These are phyloP conservation scores for Tyria jacobaeae DNA, from an alignment of 2,888 invertebrate species.

Conservation along the genomic window DNA sequence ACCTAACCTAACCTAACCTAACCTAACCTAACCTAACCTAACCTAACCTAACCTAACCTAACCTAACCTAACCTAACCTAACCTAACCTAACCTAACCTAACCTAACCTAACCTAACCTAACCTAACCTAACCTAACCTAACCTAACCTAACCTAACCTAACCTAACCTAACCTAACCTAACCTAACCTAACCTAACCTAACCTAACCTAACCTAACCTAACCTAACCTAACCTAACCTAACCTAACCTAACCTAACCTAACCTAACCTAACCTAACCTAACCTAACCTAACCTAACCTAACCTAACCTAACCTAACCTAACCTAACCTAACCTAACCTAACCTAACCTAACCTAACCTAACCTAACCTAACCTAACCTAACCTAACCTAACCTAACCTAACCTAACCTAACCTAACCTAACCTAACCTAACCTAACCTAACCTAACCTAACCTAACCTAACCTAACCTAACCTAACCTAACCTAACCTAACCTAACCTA, in stretches of 20 bases:
- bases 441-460: conserved; percentile 32
- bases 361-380: conserved; percentile 30
- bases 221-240: conserved; percentile 33
- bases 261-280: conserved; percentile 31
- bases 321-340: conserved; percentile 21
- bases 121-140: conserved; percentile 38
- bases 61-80: conserved; percentile 28
- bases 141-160: conserved; percentile 38
- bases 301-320: conserved; percentile 30
- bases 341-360: conserved; percentile 30
- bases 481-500: conserved; percentile 31
- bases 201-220: conserved; percentile 26
- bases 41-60: conserved; percentile 21
- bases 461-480: conserved; percentile 31
- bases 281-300: conserved; percentile 36
- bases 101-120: conserved; percentile 34
- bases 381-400: conserved; percentile 28
- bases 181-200: conserved; percentile 33
- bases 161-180: conserved; percentile 30
- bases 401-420: conserved; percentile 10
- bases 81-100: conserved; percentile 30
- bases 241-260: conserved; percentile 24
- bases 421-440: conserved; percentile 25
- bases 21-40: conserved; percentile 21
- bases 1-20: conserved; percentile 14